Evolutionary conservation across 2,888 invertebrate species (phyloP).

Genomic region (Oligia strigilis): DNA sequence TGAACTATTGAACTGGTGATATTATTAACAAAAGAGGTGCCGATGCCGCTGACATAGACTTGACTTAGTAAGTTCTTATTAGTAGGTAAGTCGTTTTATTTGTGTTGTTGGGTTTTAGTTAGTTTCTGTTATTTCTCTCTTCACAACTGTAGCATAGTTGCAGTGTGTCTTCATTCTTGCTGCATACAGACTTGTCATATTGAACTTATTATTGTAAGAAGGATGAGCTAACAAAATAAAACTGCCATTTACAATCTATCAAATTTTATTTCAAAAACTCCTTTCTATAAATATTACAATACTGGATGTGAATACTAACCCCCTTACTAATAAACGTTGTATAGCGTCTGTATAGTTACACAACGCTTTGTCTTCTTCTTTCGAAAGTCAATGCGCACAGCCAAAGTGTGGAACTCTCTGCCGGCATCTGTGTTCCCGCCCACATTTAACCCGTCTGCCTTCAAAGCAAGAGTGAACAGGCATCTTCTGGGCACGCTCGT

Average conservation of each 20-base stretch:
- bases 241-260: background rate
- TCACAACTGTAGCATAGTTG: background rate
- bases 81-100: background rate
- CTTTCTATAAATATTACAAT: background rate
- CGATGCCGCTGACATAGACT: too few relatives aligned
- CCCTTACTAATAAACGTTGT: too few relatives aligned
- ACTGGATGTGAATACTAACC: background rate
- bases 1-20: background rate
- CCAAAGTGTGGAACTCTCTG: too few relatives aligned
- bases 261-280: slow-evolving; percentile 1
- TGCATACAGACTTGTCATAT: too few relatives aligned
- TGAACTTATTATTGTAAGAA: too few relatives aligned
- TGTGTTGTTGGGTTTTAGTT: background rate
- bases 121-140: background rate
- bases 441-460: too few relatives aligned
- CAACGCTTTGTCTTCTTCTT: too few relatives aligned
- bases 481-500: too few relatives aligned
- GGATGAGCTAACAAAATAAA: slow-evolving; percentile 6
- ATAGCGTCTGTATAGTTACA: too few relatives aligned
- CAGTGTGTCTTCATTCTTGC: background rate
- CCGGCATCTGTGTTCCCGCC: too few relatives aligned
- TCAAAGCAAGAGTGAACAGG: too few relatives aligned
- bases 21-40: background rate
- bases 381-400: too few relatives aligned
- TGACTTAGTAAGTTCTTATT: background rate